phyloP scores from a whole-genome alignment of 1,140 invertebrate genomes.

The Macrosteles quadrilineatus region DNA sequence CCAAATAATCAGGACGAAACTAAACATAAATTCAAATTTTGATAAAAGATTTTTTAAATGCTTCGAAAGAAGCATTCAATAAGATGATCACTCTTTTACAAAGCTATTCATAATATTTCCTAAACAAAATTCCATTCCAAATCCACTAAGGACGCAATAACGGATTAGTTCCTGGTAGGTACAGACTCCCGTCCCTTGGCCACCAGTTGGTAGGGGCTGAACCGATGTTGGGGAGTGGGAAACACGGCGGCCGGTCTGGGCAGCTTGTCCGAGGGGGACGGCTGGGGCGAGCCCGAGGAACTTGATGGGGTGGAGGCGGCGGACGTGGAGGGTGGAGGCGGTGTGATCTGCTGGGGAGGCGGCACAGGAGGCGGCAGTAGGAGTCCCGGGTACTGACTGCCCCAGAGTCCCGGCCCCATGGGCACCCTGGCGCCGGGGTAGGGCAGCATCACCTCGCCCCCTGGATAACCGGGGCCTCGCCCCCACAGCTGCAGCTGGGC shows the following conservation, averaged over 20 bases:
- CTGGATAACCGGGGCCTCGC: conserved; percentile 44
- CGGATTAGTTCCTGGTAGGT: conserved; percentile 36
- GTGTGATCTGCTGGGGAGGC: conserved; percentile 36
- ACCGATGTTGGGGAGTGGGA: conserved; percentile 33
- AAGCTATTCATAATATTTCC: too few relatives aligned
- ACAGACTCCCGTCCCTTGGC: conserved; percentile 29
- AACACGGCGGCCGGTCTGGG: conserved; percentile 31
- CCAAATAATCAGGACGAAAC: too few relatives aligned
- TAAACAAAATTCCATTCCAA: too few relatives aligned
- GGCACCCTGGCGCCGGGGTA: conserved; percentile 25
- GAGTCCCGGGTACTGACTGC: conserved; percentile 29
- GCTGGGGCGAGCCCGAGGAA: conserved; percentile 37
- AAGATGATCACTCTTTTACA: too few relatives aligned
- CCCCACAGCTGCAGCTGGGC: conserved; percentile 63
- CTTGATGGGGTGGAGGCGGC: conserved; percentile 31
- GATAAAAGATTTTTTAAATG: too few relatives aligned
- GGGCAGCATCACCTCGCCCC: conserved; percentile 26
- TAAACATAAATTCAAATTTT: too few relatives aligned
- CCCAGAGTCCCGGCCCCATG: conserved; percentile 33
- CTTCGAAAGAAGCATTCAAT: too few relatives aligned
- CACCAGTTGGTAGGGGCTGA: conserved; percentile 38
- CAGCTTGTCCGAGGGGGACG: conserved; percentile 26
- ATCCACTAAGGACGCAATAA: too few relatives aligned
- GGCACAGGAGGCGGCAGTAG: conserved; percentile 34
- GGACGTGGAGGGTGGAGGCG: conserved; percentile 36